phyloP scores from a whole-genome alignment of 2,113 vertebrate species.

The Anser cygnoides region DNA sequence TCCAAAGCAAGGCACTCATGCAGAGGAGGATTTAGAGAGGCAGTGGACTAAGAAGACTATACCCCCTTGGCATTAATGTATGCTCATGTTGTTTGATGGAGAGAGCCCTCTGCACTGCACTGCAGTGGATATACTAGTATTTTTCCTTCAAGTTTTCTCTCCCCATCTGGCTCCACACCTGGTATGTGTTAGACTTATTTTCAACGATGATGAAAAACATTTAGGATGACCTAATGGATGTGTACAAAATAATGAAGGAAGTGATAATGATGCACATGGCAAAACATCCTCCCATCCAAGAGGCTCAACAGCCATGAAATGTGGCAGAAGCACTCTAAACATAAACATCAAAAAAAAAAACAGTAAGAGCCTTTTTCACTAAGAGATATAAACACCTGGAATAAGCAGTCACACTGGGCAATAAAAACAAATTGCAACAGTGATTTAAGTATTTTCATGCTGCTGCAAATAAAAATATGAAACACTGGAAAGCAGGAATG shows the following conservation, averaged over 20 bases:
- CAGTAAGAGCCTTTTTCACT: neutral
- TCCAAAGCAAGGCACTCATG: neutral
- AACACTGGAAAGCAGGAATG: neutral
- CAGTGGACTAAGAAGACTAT: neutral
- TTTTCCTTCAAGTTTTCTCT: neutral
- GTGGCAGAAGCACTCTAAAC: slow-evolving; percentile 12
- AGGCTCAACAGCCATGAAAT: neutral
- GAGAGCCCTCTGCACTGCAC: neutral
- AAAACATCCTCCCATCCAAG: slow-evolving; percentile 28
- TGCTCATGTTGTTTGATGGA: neutral
- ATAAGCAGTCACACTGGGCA: neutral
- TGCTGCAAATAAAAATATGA: neutral
- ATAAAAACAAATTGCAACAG: neutral
- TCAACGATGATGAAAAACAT: slow-evolving; percentile 33
- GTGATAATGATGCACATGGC: slow-evolving; percentile 46
- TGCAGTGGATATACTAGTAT: neutral
- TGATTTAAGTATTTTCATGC: neutral
- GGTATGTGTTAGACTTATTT: slow-evolving; percentile 43
- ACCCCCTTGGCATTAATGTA: neutral
- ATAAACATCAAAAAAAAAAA: neutral
- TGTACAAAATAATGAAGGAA: slow-evolving; percentile 54
- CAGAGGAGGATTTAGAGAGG: neutral
- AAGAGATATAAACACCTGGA: slow-evolving; percentile 8
- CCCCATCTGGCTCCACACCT: slow-evolving; percentile 34
- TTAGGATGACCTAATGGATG: slow-evolving; percentile 48